Conservation (phyloP, 2,113 vertebrate genomes). For the Eubucco bourcierii region DNA sequence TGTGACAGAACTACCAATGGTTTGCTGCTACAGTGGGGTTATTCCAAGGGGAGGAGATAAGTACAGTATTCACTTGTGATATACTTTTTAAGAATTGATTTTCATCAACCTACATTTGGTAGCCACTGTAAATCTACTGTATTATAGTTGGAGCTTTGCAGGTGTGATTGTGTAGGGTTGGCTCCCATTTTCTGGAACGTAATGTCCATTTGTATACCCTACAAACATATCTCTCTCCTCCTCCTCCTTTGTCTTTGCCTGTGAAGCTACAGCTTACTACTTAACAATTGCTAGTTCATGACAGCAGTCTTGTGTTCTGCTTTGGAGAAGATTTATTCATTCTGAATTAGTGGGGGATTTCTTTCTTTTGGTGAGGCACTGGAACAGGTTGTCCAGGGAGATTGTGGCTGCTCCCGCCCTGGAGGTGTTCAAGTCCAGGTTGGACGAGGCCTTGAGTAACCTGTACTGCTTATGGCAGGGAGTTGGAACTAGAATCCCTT, state of each 20-base stretch:
- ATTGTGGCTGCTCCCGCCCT: too few relatives aligned
- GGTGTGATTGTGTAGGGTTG: neutral
- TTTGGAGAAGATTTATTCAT: neutral
- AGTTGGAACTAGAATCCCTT: too few relatives aligned
- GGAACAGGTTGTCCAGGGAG: too few relatives aligned
- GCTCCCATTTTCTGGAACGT: neutral
- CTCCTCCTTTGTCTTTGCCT: neutral
- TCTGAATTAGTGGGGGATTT: neutral
- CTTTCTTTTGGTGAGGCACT: too few relatives aligned
- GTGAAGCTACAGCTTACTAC: neutral
- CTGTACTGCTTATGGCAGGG: too few relatives aligned
- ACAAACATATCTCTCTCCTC: neutral
- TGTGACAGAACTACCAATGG: constrained; percentile 2
- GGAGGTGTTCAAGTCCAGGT: too few relatives aligned
- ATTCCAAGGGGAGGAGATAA: constrained; percentile 22
- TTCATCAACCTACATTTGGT: neutral
- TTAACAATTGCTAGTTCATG: neutral
- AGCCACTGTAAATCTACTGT: neutral
- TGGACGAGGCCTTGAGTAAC: too few relatives aligned
- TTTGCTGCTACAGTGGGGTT: neutral
- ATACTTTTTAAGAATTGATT: constrained; percentile 12
- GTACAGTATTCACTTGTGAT: neutral
- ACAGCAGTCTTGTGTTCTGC: neutral
- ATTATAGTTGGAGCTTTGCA: neutral
- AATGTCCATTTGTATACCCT: neutral